Percentiles rank a stretch among this genome's conserved stretches.
These are phyloP conservation scores for Tragelaphus buxtoni DNA, from an alignment of 2,113 vertebrate species.

Conservation along the genomic window DNA sequence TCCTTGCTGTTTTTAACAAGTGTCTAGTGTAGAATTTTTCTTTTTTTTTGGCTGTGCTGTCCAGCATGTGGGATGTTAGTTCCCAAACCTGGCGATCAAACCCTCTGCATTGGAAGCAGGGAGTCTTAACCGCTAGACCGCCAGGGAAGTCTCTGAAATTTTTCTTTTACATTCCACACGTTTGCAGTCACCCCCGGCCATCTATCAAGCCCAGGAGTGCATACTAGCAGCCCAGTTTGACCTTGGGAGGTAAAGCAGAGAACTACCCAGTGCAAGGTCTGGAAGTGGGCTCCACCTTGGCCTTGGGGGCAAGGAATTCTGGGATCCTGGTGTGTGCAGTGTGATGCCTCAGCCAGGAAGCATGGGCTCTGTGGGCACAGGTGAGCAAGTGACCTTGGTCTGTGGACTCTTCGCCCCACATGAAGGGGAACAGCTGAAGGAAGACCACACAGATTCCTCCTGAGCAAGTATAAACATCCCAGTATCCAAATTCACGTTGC, in stretches of 20 bases:
- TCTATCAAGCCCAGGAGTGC: background rate
- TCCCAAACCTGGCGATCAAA: background rate
- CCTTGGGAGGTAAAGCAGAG: background rate
- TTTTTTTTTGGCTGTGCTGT: background rate
- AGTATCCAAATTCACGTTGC: background rate
- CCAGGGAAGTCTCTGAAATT: background rate
- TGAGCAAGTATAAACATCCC: background rate
- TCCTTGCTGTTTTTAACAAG: background rate
- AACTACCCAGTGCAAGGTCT: background rate
- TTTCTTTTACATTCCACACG: background rate
- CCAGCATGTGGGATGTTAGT: background rate
- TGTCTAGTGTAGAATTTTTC: background rate
- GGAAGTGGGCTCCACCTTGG: background rate
- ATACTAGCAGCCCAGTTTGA: background rate
- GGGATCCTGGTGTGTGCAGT: too few relatives aligned
- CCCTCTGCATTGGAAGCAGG: background rate
- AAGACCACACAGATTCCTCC: background rate
- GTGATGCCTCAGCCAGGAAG: background rate
- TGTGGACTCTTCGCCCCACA: fast-evolving
- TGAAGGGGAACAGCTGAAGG: background rate
- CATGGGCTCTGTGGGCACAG: background rate
- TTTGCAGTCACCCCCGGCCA: background rate
- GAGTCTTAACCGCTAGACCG: background rate
- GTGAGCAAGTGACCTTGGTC: background rate
- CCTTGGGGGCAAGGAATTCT: background rate